phyloP scores from a whole-genome alignment of 2,888 invertebrate genomes.

The Xanthia togata region DNA sequence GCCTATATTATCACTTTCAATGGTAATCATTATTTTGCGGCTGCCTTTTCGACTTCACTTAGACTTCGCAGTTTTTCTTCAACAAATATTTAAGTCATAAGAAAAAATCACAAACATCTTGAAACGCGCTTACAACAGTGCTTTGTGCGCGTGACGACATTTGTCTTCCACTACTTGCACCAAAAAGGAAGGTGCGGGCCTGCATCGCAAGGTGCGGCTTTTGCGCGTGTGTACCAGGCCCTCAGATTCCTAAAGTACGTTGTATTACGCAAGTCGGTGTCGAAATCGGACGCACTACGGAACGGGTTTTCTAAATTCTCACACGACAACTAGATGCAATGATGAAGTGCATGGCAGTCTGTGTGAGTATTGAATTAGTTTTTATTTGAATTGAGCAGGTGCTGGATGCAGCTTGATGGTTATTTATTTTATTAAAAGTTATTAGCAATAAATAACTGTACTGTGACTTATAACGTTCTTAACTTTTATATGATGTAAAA shows the following conservation, averaged over 20 bases:
- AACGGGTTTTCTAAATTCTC: constrained; percentile 75
- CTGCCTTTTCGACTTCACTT: not conserved
- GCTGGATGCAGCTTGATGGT: constrained; percentile 33
- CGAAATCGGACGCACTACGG: constrained; percentile 68
- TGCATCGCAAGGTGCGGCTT: constrained; percentile 47
- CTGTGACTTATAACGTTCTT: not conserved
- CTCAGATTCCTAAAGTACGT: constrained; percentile 52
- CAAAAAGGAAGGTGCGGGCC: constrained; percentile 19
- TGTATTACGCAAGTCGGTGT: constrained; percentile 70
- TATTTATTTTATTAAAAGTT: constrained; percentile 43
- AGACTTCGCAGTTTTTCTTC: not conserved
- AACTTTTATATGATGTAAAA: too few relatives aligned
- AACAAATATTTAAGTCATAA: not conserved
- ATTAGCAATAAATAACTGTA: constrained; percentile 11
- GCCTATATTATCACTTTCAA: constrained; percentile 10
- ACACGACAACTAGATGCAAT: constrained; percentile 67
- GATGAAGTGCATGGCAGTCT: constrained; percentile 61
- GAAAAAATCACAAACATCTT: constrained; percentile 1
- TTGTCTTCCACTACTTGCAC: constrained; percentile 18
- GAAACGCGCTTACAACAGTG: not conserved
- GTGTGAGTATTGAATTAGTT: constrained; percentile 40
- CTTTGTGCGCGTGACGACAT: not conserved
- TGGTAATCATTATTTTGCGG: not conserved
- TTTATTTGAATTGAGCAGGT: constrained; percentile 37
- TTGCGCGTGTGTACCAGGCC: constrained; percentile 60